Evolutionary conservation across 2,888 invertebrate genomes (phyloP).

Genomic region (Campoplex capitator): DNA sequence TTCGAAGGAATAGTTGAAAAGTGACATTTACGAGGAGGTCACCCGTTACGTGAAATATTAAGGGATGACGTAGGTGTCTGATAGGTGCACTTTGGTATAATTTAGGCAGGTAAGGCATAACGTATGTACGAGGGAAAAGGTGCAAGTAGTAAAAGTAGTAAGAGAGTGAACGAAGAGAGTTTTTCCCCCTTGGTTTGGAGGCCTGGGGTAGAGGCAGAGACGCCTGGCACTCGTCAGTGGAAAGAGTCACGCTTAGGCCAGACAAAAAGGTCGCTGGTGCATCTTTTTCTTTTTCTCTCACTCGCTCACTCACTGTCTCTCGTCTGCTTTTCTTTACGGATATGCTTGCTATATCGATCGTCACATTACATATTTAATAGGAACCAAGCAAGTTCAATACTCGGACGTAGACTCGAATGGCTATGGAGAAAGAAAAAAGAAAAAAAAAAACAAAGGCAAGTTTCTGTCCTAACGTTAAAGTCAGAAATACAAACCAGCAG

Average conservation of each 20-base stretch:
- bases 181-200: not conserved
- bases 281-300: slow-evolving; percentile 4
- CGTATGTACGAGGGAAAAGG: slow-evolving; percentile 40
- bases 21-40: not conserved
- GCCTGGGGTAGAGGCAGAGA: not conserved
- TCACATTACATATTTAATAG: slow-evolving; percentile 80
- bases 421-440: not conserved
- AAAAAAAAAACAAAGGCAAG: not conserved
- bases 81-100: slow-evolving; percentile 37
- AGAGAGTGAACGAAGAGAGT: slow-evolving; percentile 39
- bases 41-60: slow-evolving; percentile 2
- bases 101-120: slow-evolving; percentile 21
- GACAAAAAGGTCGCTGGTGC: slow-evolving; percentile 71
- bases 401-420: slow-evolving; percentile 66
- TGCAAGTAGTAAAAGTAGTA: slow-evolving; percentile 27
- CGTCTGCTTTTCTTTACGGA: slow-evolving; percentile 53
- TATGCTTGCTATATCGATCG: slow-evolving; percentile 76
- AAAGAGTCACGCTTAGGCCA: slow-evolving; percentile 73
- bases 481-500: slow-evolving; percentile 34
- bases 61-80: slow-evolving; percentile 44
- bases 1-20: not conserved
- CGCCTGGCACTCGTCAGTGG: slow-evolving; percentile 67
- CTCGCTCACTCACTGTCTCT: not conserved
- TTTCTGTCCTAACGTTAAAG: slow-evolving; percentile 44
- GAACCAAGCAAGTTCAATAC: slow-evolving; percentile 81